Base-by-base conservation (phyloP, 1,140 invertebrate genomes). In the Bilobella aurantiaca region DNA sequence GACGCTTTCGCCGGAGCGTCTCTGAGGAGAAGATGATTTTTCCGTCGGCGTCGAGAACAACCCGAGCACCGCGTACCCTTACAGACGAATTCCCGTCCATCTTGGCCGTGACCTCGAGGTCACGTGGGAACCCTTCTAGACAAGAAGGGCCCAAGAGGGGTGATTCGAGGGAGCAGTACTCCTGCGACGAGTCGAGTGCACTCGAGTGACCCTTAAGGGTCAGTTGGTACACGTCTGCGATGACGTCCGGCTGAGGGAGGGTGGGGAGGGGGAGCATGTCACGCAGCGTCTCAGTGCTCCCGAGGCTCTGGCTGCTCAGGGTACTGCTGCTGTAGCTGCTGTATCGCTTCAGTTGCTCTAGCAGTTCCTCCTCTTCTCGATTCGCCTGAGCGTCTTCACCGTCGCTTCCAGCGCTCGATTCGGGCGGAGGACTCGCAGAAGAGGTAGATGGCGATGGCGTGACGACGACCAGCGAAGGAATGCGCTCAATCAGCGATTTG, bases 1-100 rank as follows among this genome's bases (percentile, higher is more conserved):
- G 63, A 14, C 66, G 56, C 32, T 74, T 87, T 82, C 74, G 81
- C 75, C 85, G 86, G 62, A 93, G 77, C 75, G 90, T 93, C 72
- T 93, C 91, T 0, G 90, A 93, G 63, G 88, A 88, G 76, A 89
- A 94, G 47, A 94, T 86, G 53, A 93, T 89, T 81, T 90, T 89
- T 18, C 91, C 91, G 73, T 91, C 87, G 1, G 91, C 87, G 76
- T 93, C 89, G 31, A 93, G 76, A 16, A 87, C 90, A 0, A 93
- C 90, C 74, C 89, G 82, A 5, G 89, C 89, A 25, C 89, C 88
- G 14, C 66, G 47, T 3, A 65, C 18, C 23, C 60, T 68, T 1
- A 30, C 64, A 49, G 68, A 70, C 18, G 63, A 62, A 8, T 37
- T 27, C 8, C 42, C 8, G 47, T 61, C 58, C 46, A 16, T 69